Base-by-base conservation (phyloP, 2,888 invertebrate genomes). In the Nomada hirtipes region DNA sequence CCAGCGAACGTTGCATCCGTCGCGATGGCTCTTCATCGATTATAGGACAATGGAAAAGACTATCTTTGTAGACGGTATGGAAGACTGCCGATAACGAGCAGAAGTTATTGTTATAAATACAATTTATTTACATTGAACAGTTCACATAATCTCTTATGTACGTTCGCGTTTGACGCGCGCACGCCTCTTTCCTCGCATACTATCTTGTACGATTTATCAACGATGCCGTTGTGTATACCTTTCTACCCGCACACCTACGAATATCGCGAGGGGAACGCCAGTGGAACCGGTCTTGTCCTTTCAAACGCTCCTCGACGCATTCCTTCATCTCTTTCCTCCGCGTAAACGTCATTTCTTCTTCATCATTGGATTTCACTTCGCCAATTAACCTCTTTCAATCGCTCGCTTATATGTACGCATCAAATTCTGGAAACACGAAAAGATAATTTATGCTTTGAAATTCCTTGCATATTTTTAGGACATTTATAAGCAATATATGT, bases 261-360 rank as follows among this genome's bases (percentile, higher is more conserved):
- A 72, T 74, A 76, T 72, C 86, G 60, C 60, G 84, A 86, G 80
- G 78, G 78, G 76, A 81, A 84, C 86, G 70, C 79, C 29, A 79
- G 68, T 52, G 74, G 53, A 86, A 86, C 79, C 86, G 84, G 86
- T 84, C 86, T 69, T 29, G 42, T 61, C 52, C 47, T 65, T 80
- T 71, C 63, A 44, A 69, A 69, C 57, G 26, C 18, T 68, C 9
- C 20, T 13, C 20, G 23, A 63, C 42, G 64, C 53, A 36, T 64
- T 71, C 50, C 70, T 53, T 47, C 9, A 42, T 65, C 53, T 50
- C 65, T 42, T 65, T 50, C 69, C 42, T 71, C 42, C 79, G 26
- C 11, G 36, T 44, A 78, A 60, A 77, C 65, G 29, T 67, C 53
- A 50, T 47, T 60, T 50, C 60, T 11, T 36, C 47, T 73, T 23